Evolutionary conservation across 1,140 invertebrate species (phyloP).

Genomic region (Octopus sinensis): DNA sequence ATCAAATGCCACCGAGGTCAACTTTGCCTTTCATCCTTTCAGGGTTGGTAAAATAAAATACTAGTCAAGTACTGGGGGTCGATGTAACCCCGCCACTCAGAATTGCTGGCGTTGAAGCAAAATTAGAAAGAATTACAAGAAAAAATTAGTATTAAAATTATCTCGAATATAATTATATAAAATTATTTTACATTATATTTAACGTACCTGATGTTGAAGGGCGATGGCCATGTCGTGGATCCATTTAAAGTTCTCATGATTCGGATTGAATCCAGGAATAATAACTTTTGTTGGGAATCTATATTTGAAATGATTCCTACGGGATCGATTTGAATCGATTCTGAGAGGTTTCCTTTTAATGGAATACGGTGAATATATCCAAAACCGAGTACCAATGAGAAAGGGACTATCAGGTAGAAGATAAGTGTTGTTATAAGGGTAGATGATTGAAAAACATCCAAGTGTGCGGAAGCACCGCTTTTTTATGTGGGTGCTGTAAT

Average conservation of each 20-base stretch:
- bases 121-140: no score
- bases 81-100: no score
- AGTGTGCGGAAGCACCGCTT: not conserved
- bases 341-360: not conserved
- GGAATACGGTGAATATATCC: not conserved
- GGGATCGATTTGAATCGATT: not conserved
- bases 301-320: conserved; percentile 23
- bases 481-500: not conserved
- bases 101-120: no score
- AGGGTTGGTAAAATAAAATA: no score
- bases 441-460: not conserved
- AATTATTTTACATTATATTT: not conserved
- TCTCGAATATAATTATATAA: not conserved
- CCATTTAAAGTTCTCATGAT: conserved; percentile 78
- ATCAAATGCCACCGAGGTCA: no score
- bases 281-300: conserved; percentile 68
- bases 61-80: no score
- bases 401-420: not conserved
- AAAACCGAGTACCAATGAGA: not conserved
- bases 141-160: not conserved
- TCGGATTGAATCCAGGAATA: conserved; percentile 90
- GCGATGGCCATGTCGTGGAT: conserved; percentile 58
- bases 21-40: no score
- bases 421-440: conserved; percentile 3
- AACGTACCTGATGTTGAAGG: conserved; percentile 38